phyloP scores from a whole-genome alignment of 2,888 invertebrate species.

The Sminthurides aquaticus region DNA sequence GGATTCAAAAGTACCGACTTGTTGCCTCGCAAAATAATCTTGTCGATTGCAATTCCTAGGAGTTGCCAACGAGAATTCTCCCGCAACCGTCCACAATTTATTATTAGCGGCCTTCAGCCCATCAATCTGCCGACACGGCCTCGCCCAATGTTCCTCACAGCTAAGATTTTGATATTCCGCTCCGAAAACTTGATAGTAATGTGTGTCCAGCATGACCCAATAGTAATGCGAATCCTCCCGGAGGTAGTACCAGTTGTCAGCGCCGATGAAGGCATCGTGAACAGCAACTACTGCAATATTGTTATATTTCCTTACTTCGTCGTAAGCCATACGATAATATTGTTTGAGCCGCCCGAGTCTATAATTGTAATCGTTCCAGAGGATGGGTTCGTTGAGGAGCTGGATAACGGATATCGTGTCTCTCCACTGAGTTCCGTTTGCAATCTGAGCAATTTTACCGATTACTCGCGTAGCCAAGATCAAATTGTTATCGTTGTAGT shows the following conservation, averaged over 20 bases:
- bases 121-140: too few species aligned
- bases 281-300: conserved; percentile 36
- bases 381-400: conserved; percentile 38
- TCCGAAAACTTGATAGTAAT: conserved; percentile 30
- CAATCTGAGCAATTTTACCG: conserved; percentile 29
- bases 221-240: conserved; percentile 34
- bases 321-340: conserved; percentile 34
- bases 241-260: conserved; percentile 37
- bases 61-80: conserved; percentile 38
- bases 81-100: conserved; percentile 37
- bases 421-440: conserved; percentile 30
- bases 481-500: conserved; percentile 34
- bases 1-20: conserved; percentile 31
- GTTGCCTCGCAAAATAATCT: conserved; percentile 28
- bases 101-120: conserved; percentile 19
- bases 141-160: conserved; percentile 29
- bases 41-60: conserved; percentile 27
- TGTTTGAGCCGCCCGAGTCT: conserved; percentile 29
- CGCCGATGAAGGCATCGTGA: conserved; percentile 41
- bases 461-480: conserved; percentile 28
- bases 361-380: conserved; percentile 38
- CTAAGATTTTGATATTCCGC: conserved; percentile 22
- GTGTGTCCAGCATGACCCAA: conserved; percentile 31
- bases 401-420: conserved; percentile 31
- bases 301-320: conserved; percentile 30